These are phyloP conservation scores for Fistularia commersonii DNA, from an alignment of 2,797 vertebrate genomes.

Conservation along the genomic window DNA sequence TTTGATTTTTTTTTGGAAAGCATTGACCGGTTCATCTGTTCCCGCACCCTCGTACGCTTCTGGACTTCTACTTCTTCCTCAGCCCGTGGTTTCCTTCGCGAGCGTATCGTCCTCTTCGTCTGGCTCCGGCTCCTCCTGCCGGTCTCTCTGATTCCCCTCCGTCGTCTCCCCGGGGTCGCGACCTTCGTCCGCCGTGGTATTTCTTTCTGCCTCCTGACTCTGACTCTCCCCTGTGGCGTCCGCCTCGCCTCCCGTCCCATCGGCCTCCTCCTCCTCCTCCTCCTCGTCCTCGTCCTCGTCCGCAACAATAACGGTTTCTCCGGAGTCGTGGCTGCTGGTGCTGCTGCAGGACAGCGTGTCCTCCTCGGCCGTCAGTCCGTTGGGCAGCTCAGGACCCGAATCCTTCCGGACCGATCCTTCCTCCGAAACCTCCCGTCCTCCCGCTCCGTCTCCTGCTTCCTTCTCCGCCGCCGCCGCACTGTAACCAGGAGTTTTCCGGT, in stretches of 20 bases:
- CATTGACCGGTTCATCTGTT: no score
- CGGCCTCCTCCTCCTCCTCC: conserved; percentile 9
- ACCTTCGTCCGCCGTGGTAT: conserved; percentile 4
- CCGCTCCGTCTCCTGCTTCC: conserved; percentile 10
- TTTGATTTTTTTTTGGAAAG: no score
- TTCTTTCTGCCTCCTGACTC: no score
- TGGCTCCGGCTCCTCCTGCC: no score
- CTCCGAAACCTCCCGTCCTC: conserved; percentile 6
- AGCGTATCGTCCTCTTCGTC: no score
- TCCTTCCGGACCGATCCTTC: conserved; percentile 11
- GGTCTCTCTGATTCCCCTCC: no score
- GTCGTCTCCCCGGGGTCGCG: not conserved
- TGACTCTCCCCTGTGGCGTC: not conserved
- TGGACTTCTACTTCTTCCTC: no score
- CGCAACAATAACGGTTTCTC: conserved; percentile 61
- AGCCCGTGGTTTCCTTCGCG: no score
- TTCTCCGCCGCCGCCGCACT: conserved; percentile 3
- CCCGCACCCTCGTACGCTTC: no score
- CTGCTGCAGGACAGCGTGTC: conserved; percentile 70
- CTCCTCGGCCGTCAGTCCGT: conserved; percentile 32
- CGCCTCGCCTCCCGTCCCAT: conserved; percentile 13
- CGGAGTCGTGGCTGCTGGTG: conserved; percentile 64
- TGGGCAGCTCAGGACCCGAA: not conserved
- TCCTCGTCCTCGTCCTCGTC: conserved; percentile 31
- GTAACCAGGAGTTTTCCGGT: no score